Evolutionary conservation across 2,888 invertebrate species (phyloP).

Genomic region (Agapostemon virescens): DNA sequence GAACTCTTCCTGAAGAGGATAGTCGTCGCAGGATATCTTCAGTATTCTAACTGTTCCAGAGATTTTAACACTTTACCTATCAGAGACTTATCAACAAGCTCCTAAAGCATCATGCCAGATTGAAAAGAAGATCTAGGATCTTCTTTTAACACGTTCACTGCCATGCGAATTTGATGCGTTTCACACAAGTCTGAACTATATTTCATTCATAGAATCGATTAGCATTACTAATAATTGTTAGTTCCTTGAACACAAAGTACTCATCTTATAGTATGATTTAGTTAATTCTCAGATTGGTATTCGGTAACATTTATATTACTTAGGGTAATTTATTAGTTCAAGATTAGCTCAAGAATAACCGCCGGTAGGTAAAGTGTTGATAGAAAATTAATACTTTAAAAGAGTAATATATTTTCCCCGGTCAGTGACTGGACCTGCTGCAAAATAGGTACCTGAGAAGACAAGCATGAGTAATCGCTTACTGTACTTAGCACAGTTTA

Average conservation of each 20-base stretch:
- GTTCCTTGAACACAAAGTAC: too few relatives aligned
- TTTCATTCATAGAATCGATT: too few relatives aligned
- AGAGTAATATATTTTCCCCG: constrained; percentile 37
- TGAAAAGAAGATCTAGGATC: too few relatives aligned
- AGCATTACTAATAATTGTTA: too few relatives aligned
- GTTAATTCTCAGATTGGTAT: too few relatives aligned
- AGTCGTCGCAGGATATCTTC: not conserved
- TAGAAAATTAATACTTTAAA: not conserved
- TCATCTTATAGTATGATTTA: too few relatives aligned
- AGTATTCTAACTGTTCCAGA: constrained; percentile 18
- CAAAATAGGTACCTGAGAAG: constrained; percentile 43
- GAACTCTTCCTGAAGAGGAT: constrained; percentile 8
- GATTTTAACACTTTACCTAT: not conserved
- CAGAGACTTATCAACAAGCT: not conserved
- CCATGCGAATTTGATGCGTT: too few relatives aligned
- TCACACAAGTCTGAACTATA: too few relatives aligned
- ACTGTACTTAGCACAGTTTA: constrained; percentile 25
- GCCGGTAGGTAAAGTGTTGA: not conserved
- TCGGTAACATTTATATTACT: too few relatives aligned
- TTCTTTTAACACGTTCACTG: too few relatives aligned
- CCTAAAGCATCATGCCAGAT: too few relatives aligned
- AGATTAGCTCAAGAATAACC: not conserved
- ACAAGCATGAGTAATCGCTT: not conserved
- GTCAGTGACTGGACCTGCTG: constrained; percentile 26
- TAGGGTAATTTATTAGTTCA: not conserved